Evolutionary conservation across 2,888 invertebrate genomes (phyloP), one percentile per base, ranked within the genome.

Genomic region (Drosophila suboccidentalis): DNA sequence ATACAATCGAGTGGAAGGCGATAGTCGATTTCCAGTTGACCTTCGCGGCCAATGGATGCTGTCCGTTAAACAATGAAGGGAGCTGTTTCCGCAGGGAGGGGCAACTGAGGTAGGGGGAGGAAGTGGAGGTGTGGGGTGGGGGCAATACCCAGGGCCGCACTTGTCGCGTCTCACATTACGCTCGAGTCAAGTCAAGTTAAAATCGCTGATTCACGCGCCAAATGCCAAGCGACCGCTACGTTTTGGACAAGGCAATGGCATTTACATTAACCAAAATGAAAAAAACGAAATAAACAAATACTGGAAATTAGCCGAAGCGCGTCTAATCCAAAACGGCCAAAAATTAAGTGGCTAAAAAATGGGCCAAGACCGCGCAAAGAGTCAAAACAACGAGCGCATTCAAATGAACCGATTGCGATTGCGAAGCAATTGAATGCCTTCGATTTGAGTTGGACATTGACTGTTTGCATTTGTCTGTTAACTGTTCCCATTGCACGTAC

Each of bases 101-200:
- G 29, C 5, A 43, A 3, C 15, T 17, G 54, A 9, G 41, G 6
- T 1, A 3, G 15, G 11, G 15, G 34, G 41, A 9, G 41, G 49
- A 13, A 46, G 43, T 50, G 49, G 44, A 29, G 29, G 29, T 19
- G n/a, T n/a, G n/a, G n/a, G 29, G 29, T 8, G 53, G 51, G 47
- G 44, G 47, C 54, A 54, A 62, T 75, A 77, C 80, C 88, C 88
- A 87, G 80, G 85, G 77, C 59, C 60, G 70, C 69, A 80, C 82
- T 79, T 81, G 57, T 47, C 15, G 57, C 44, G 72, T 80, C 80
- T 89, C 82, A 75, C 75, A 73, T 90, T 87, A 82, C 87, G 72
- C 29, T 43, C 43, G 41, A 26, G 5, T 26, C 26, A 6, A 62
- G 44, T 26, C 26, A 6, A 60, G 44, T 46, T 51, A 59, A 78